Percentiles rank a stretch among this genome's conserved stretches.
Evolutionary conservation across 64 coral and sea anemone genomes (phyloP).

Genomic region (Acropora tenuis): DNA sequence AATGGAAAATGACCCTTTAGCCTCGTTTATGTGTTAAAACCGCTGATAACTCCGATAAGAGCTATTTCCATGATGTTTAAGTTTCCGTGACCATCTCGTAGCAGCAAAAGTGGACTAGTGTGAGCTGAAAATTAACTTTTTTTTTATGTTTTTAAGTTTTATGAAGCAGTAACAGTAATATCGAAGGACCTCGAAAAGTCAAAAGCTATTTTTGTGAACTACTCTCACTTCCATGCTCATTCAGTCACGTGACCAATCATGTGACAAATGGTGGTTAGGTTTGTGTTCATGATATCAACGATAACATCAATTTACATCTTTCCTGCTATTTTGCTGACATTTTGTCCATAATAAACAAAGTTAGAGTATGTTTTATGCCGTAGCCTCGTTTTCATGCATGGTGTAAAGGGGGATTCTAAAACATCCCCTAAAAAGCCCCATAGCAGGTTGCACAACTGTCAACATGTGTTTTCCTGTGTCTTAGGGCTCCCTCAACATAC

Average conservation of each 20-base stretch:
- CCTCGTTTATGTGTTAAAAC: too few relatives aligned
- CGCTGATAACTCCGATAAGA: too few relatives aligned
- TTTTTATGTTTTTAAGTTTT: neutral
- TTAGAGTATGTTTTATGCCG: slow-evolving; percentile 45
- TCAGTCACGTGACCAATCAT: slow-evolving; percentile 42
- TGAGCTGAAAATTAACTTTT: neutral
- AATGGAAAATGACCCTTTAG: too few relatives aligned
- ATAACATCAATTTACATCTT: neutral
- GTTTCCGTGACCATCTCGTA: neutral
- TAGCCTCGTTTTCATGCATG: slow-evolving; percentile 79
- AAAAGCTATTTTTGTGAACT: slow-evolving; percentile 42
- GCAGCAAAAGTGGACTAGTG: neutral
- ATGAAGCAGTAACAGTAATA: neutral
- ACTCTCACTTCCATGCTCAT: slow-evolving; percentile 43
- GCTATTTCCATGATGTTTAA: neutral
- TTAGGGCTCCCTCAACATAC: slow-evolving; percentile 61
- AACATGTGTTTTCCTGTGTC: slow-evolving; percentile 54
- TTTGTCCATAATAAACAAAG: slow-evolving; percentile 54
- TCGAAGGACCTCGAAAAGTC: slow-evolving; percentile 3
- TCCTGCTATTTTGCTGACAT: slow-evolving; percentile 56
- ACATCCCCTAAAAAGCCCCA: slow-evolving; percentile 27
- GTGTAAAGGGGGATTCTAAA: slow-evolving; percentile 18
- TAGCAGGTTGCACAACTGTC: slow-evolving; percentile 38
- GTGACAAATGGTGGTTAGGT: slow-evolving; percentile 49
- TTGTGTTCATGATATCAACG: slow-evolving; percentile 43